Percentiles rank a stretch among this genome's conserved stretches.
These are phyloP conservation scores for Pelecanoides urinatrix DNA, from an alignment of 2,113 vertebrate genomes.

Conservation along the genomic window DNA sequence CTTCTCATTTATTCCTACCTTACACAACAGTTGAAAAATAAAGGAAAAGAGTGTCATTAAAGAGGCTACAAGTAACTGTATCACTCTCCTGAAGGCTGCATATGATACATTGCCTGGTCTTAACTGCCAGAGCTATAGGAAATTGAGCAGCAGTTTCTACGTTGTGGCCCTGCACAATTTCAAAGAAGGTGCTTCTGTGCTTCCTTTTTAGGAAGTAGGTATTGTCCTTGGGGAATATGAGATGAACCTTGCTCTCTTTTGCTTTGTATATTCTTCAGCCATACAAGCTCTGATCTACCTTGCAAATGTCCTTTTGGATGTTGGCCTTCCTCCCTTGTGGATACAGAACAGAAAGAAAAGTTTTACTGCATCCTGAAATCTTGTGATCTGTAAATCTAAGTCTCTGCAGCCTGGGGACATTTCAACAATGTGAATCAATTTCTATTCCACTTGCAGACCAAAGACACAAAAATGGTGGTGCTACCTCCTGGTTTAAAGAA, in stretches of 20 bases:
- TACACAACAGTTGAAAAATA: background rate
- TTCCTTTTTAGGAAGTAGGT: slow-evolving; percentile 17
- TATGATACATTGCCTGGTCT: background rate
- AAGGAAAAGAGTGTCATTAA: background rate
- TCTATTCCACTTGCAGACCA: background rate
- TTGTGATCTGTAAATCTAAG: slow-evolving; percentile 26
- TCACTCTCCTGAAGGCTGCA: background rate
- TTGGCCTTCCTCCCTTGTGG: background rate
- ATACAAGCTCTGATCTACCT: slow-evolving; percentile 11
- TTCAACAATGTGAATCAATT: background rate
- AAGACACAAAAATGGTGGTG: background rate
- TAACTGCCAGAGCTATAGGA: background rate
- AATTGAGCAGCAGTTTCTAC: background rate
- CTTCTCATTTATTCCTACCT: background rate
- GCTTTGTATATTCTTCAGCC: background rate
- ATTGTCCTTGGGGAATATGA: background rate
- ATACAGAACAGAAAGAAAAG: background rate
- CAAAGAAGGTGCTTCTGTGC: background rate
- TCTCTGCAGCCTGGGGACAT: background rate
- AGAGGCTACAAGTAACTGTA: background rate
- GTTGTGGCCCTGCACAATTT: background rate
- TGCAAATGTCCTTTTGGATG: background rate
- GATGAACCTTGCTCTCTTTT: background rate
- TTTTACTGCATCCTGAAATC: background rate
- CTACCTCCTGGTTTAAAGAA: background rate